These are phyloP conservation scores for Notodonta dromedarius DNA, from an alignment of 2,888 invertebrate genomes.

Conservation along the genomic window DNA sequence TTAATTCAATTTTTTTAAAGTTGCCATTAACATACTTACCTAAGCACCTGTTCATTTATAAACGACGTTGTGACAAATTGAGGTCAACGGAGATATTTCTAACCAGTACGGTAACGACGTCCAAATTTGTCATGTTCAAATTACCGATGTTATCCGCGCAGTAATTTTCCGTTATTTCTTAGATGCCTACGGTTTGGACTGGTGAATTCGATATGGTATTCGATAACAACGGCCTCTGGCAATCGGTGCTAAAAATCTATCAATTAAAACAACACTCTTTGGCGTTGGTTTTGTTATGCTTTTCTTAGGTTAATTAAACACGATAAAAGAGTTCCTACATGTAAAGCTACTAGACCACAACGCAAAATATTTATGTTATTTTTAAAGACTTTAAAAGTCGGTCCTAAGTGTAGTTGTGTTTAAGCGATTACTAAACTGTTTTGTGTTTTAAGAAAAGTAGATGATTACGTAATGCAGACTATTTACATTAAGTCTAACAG, in stretches of 20 bases:
- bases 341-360: no score
- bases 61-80: conserved; percentile 17
- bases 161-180: conserved; percentile 10
- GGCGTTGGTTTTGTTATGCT: no score
- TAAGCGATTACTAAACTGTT: no score
- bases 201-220: not conserved
- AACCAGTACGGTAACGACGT: conserved; percentile 5
- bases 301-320: no score
- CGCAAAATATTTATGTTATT: no score
- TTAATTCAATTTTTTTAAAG: no score
- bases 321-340: no score
- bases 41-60: not conserved
- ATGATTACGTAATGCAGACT: no score
- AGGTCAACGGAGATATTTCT: conserved; percentile 11
- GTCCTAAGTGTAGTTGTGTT: no score
- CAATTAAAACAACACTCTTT: not conserved
- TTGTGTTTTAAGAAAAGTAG: no score
- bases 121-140: conserved; percentile 12
- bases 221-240: not conserved
- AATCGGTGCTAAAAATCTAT: not conserved
- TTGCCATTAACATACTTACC: not conserved
- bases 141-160: conserved; percentile 10
- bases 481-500: no score
- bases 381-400: no score
- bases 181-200: conserved; percentile 6